Evolutionary conservation across 2,797 vertebrate genomes (phyloP).

Genomic region (Petrocephalus sullivani): DNA sequence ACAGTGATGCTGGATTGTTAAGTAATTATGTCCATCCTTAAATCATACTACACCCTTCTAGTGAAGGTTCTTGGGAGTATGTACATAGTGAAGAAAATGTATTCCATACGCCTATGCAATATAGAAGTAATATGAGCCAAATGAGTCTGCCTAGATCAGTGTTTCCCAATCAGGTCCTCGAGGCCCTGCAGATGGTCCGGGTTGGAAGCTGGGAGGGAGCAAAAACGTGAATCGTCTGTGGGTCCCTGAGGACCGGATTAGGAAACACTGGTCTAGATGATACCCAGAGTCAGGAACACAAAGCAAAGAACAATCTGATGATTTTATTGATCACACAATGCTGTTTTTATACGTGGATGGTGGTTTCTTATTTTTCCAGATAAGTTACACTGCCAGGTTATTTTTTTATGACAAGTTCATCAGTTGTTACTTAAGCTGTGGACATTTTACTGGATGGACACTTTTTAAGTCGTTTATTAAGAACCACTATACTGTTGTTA

Average conservation of each 20-base stretch:
- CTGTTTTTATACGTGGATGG: neutral
- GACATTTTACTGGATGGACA: neutral
- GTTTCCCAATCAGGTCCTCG: too few species aligned
- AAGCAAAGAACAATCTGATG: neutral
- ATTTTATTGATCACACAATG: neutral
- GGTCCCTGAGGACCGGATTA: neutral
- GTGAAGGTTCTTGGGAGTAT: neutral
- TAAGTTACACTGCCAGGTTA: neutral
- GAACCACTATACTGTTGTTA: neutral
- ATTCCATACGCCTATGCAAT: neutral
- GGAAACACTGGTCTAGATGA: neutral
- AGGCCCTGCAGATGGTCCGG: too few species aligned
- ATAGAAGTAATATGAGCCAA: slow-evolving; percentile 1
- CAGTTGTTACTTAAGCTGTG: neutral
- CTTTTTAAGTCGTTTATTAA: neutral
- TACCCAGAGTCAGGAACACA: neutral
- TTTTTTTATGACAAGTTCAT: neutral
- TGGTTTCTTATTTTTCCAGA: neutral
- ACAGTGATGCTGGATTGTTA: neutral
- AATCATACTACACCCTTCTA: neutral
- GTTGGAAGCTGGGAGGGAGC: neutral
- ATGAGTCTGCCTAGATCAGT: neutral
- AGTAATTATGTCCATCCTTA: neutral
- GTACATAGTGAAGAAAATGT: neutral
- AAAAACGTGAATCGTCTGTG: neutral